phyloP scores from a whole-genome alignment of 2,888 invertebrate genomes.

The Epinotia demarniana region DNA sequence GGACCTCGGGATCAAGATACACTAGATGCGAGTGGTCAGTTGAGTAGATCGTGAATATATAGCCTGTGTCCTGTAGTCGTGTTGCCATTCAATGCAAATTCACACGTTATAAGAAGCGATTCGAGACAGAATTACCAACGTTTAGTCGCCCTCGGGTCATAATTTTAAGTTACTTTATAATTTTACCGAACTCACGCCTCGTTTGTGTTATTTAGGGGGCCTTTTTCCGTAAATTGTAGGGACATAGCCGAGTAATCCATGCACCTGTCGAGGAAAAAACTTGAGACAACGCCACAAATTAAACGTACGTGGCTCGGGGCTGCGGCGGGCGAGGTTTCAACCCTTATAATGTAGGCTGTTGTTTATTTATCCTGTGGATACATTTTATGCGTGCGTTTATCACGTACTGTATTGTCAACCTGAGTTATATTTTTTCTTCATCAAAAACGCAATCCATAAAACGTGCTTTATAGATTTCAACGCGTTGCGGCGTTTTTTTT shows the following conservation, averaged over 20 bases:
- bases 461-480: not conserved
- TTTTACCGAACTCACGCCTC: conserved; percentile 63
- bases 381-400: conserved; percentile 23
- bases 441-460: conserved; percentile 8
- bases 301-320: conserved; percentile 34
- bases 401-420: conserved; percentile 30
- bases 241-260: conserved; percentile 38
- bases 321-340: conserved; percentile 38
- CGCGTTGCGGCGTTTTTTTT: conserved; percentile 6
- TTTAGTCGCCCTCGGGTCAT: conserved; percentile 83
- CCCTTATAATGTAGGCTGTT: conserved; percentile 28
- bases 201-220: conserved; percentile 52
- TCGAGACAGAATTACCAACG: conserved; percentile 80
- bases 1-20: not conserved
- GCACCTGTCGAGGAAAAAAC: conserved; percentile 44
- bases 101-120: conserved; percentile 79
- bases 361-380: conserved; percentile 16
- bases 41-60: not conserved
- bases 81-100: conserved; percentile 83
- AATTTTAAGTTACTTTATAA: conserved; percentile 74
- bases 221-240: conserved; percentile 43
- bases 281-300: conserved; percentile 33
- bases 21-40: not conserved
- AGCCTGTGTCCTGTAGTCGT: conserved; percentile 59
- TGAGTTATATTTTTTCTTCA: conserved; percentile 1